Percentiles rank a stretch among this genome's conserved stretches.
These are phyloP conservation scores for Sebastes fasciatus DNA, from an alignment of 2,113 vertebrate species.

Conservation along the genomic window DNA sequence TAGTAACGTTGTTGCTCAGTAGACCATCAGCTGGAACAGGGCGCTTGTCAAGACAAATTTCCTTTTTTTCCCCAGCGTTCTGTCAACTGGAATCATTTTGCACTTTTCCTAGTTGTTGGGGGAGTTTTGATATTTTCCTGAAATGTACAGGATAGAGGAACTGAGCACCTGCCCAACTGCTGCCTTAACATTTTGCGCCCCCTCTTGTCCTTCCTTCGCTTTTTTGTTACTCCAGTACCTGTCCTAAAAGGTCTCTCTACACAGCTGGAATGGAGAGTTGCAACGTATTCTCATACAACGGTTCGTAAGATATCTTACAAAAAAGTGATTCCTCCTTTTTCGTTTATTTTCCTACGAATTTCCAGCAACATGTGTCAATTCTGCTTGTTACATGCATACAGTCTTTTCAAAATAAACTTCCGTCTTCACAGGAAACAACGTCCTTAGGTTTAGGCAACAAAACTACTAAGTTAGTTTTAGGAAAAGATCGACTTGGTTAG, in stretches of 20 bases:
- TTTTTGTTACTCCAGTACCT: not conserved
- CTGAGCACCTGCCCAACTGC: slow-evolving; percentile 21
- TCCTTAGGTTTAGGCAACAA: no score
- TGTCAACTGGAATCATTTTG: not conserved
- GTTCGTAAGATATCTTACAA: no score
- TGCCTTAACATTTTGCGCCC: not conserved
- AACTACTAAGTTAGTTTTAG: no score
- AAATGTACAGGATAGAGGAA: not conserved
- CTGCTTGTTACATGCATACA: no score
- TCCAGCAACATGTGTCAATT: no score
- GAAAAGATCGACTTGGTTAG: no score
- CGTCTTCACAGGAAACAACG: no score
- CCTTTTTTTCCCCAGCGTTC: slow-evolving; percentile 11
- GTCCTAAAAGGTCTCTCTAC: slow-evolving; percentile 3
- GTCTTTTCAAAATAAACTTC: no score
- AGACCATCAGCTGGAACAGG: slow-evolving; percentile 51
- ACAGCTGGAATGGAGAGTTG: not conserved
- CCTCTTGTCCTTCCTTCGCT: not conserved
- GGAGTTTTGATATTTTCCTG: slow-evolving; percentile 23
- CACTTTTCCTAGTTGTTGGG: not conserved
- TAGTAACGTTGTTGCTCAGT: slow-evolving; percentile 39
- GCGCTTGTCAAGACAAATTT: slow-evolving; percentile 17
- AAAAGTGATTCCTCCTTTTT: no score
- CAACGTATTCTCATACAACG: no score
- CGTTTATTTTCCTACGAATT: no score